Evolutionary conservation across 2,113 vertebrate genomes (phyloP), one percentile per base, ranked within the genome.

Genomic region (Macrotis lagotis): DNA sequence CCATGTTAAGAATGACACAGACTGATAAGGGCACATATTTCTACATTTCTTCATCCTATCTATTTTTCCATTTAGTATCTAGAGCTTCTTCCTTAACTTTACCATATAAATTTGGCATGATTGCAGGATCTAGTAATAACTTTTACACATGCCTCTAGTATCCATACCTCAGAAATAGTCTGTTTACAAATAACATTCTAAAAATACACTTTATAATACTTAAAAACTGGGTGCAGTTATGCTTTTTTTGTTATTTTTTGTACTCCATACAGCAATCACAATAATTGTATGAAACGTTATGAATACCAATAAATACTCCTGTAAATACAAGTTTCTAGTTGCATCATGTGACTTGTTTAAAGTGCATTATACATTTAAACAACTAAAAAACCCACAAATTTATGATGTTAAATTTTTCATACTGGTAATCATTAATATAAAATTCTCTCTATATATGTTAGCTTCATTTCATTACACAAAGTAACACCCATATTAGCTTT

Each of bases 71-170:
- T 66, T 66, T 3, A n/a, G 59, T 66, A 66, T 37, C 59, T 66
- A 66, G 37, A 22, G n/a, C n/a, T 44, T n/a, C 19, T 83, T 83
- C 66, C 66, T 83, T 83, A n/a, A 83, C 22, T 83, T 83, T 83
- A 16, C 37, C 16, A 74, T n/a, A n/a, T 74, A n/a, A 83, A 2
- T 0, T 44, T 83, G 66, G 44, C n/a, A 22, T 83, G 66, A 16
- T 83, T 83, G 66, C 66, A 83, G 19, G 66, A 83, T 44, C 66
- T 83, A 83, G 16, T 83, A 83, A n/a, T 66, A 94, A 92, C 37
- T 96, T 96, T 96, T 93, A 51, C 66, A 91, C 53, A 48, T 95
- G 24, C 90, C 89, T 93, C 91, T 88, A 95, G 50, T 95, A 24
- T 95, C 95, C 26, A 83, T 6, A 83, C 16, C 16, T 83, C n/a